Evolutionary conservation across 2,888 invertebrate genomes (phyloP).

Genomic region (Trachelus tabidus): DNA sequence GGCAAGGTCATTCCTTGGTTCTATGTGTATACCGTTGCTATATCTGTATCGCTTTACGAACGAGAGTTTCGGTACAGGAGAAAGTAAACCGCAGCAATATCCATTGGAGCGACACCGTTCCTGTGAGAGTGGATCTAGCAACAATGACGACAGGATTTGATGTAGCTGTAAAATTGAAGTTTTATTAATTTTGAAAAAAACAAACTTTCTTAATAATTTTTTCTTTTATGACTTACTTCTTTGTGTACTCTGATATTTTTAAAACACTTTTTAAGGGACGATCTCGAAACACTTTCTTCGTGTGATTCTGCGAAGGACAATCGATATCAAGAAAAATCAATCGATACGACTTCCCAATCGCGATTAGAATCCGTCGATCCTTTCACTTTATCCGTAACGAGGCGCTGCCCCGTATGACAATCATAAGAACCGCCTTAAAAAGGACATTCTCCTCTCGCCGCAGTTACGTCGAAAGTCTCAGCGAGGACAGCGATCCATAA

Average conservation of each 20-base stretch:
- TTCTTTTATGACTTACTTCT: not conserved
- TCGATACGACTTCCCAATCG: not conserved
- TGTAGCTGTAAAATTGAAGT: not conserved
- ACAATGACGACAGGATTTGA: not conserved
- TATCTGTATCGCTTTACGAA: constrained; percentile 20
- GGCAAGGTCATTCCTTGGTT: not conserved
- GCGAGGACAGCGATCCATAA: not conserved
- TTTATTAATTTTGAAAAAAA: not conserved
- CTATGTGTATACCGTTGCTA: not conserved
- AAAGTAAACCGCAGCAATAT: constrained; percentile 48
- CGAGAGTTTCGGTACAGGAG: constrained; percentile 41
- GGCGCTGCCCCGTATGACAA: not conserved
- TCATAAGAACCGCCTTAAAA: not conserved
- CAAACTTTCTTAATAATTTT: not conserved
- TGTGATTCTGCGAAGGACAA: not conserved
- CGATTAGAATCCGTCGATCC: not conserved
- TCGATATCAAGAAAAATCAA: not conserved
- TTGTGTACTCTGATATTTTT: not conserved
- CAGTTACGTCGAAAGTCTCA: not conserved
- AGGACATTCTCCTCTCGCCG: constrained; percentile 2
- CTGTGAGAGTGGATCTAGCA: constrained; percentile 33
- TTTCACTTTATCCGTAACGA: not conserved
- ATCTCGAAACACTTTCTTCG: not conserved
- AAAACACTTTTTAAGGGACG: not conserved
- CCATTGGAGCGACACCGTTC: constrained; percentile 41